Percentiles rank a stretch among this genome's conserved stretches.
These are phyloP conservation scores for Lordiphosa collinella DNA, from an alignment of 1,140 invertebrate species.

Conservation along the genomic window DNA sequence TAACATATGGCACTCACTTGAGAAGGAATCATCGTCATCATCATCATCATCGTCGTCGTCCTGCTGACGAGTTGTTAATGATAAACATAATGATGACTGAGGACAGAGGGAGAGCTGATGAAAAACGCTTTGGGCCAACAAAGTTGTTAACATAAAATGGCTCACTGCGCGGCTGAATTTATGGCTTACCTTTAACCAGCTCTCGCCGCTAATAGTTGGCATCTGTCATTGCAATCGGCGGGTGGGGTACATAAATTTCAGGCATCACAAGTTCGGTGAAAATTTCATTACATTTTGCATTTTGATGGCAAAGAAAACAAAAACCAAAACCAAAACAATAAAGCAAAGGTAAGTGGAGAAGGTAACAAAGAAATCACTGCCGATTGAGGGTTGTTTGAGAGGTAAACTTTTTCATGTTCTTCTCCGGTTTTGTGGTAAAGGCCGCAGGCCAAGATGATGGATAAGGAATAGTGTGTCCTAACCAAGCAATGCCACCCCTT, in stretches of 20 bases:
- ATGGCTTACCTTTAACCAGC: constrained; percentile 21
- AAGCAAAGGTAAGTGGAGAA: too few species aligned
- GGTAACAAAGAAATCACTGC: constrained; percentile 1
- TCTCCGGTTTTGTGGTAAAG: too few species aligned
- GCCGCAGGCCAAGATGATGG: too few species aligned
- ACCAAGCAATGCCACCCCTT: too few species aligned
- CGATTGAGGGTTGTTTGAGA: constrained; percentile 10
- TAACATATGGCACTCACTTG: constrained; percentile 51
- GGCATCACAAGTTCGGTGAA: not conserved
- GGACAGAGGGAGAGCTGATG: constrained; percentile 5
- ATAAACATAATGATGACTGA: constrained; percentile 41
- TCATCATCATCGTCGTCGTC: constrained; percentile 35
- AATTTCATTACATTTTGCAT: constrained; percentile 7
- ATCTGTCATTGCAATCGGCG: constrained; percentile 44
- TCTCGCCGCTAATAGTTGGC: constrained; percentile 35
- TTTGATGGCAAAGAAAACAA: not conserved
- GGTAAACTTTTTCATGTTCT: constrained; percentile 3
- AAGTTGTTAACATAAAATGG: constrained; percentile 57
- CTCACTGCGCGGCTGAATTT: constrained; percentile 21
- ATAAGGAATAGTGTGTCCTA: too few species aligned
- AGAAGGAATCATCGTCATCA: constrained; percentile 36
- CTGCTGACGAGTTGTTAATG: constrained; percentile 51
- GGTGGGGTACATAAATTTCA: constrained; percentile 11
- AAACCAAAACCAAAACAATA: constrained; percentile 1
- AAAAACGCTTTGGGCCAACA: constrained; percentile 45